These are phyloP conservation scores for Gari tellinella DNA, from an alignment of 2,888 invertebrate species.

Conservation along the genomic window DNA sequence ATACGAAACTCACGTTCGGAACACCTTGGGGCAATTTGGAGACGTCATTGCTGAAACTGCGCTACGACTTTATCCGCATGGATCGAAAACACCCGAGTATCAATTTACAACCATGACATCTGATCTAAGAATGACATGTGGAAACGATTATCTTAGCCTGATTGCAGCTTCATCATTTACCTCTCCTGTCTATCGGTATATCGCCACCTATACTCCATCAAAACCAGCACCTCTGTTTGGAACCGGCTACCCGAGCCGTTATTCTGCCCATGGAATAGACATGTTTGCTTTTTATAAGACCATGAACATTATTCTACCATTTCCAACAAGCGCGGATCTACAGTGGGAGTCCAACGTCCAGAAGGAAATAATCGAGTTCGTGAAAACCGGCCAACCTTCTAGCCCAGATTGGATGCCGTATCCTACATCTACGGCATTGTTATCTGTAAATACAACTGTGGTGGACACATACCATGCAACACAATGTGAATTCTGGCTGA, in stretches of 20 bases:
- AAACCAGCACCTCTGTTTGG: constrained; percentile 10
- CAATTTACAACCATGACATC: constrained; percentile 76
- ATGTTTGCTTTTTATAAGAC: constrained; percentile 34
- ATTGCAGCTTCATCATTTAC: constrained; percentile 56
- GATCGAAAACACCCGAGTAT: constrained; percentile 61
- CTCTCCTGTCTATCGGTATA: constrained; percentile 71
- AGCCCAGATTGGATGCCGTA: constrained; percentile 26
- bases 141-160: constrained; percentile 63
- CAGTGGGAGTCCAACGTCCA: constrained; percentile 21
- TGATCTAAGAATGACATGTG: constrained; percentile 76
- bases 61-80: constrained; percentile 61
- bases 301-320: constrained; percentile 4
- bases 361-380: constrained; percentile 30
- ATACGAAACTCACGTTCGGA: constrained; percentile 11
- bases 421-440: constrained; percentile 33
- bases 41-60: constrained; percentile 52
- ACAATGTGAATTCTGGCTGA: constrained; percentile 46
- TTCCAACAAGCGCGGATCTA: constrained; percentile 2
- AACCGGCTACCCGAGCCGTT: constrained; percentile 7
- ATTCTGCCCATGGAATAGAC: constrained; percentile 42
- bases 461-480: constrained; percentile 29
- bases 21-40: constrained; percentile 1
- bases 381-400: constrained; percentile 32
- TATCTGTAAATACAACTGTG: constrained; percentile 7
- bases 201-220: constrained; percentile 50